Base-by-base conservation (phyloP, 2,888 invertebrate species). In the Acanthosepion esculentum region DNA sequence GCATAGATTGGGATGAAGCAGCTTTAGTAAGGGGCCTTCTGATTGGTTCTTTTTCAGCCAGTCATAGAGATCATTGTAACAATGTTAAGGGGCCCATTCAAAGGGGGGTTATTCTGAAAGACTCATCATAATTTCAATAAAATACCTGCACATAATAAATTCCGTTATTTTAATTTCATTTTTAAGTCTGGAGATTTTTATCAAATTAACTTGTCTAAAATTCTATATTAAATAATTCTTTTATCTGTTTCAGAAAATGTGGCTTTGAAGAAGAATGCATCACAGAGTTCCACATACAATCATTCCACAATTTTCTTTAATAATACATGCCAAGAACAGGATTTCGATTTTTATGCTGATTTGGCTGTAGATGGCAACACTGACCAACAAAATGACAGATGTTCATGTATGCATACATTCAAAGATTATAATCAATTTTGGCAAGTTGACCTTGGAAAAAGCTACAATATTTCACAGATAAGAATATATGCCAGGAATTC, bases 361-460 rank as follows among this genome's bases (percentile, higher is more conserved):
- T 64, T 64, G 64, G 64, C 64, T 64, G 64, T 64, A 29, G 26
- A 64, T 64, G 64, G 64, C 64, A 64, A 64, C 26, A 64, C 64
- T 26, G 64, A 64, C 26, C 64, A 64, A 29, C 64, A 64, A 64
- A 29, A 64, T 64, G 26, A 64, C 29, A 23, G 64, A 64, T 8
- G 29, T 26, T 2, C 64, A 64, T 64, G 64, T 7, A 26, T 29
- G 8, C 64, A 64, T 26, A 64, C 64, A 0, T 0, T 1, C 8
- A 0, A 23, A 26, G 0, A 26, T 3, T 0, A 7, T 26, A 3
- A 3, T 3, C 4, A 0, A 26, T 26, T 5, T 2, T 64, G 64
- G 64, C 23, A 8, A 5, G 64, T 64, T 64, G 26, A 64, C 23
- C 64, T 64, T 64, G 64, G 64, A 26, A 26, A 23, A 64, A 64